phyloP scores from a whole-genome alignment of 2,113 vertebrate species.

The Manacus vitellinus region DNA sequence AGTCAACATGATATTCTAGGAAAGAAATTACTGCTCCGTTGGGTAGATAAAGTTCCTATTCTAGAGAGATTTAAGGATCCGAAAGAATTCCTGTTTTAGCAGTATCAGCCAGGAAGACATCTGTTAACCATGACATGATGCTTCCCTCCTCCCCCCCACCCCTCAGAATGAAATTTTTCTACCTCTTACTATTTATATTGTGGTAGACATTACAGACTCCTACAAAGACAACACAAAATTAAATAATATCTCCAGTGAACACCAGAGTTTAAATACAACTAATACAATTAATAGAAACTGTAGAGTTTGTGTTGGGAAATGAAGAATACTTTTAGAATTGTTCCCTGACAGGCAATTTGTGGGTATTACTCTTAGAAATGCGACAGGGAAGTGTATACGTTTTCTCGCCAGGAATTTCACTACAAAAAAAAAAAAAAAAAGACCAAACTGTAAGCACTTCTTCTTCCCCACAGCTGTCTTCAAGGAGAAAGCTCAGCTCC shows the following conservation, averaged over 20 bases:
- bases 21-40: background rate
- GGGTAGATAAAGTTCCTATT: background rate
- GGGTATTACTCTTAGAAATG: background rate
- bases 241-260: background rate
- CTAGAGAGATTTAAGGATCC: background rate
- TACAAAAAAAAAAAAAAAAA: background rate
- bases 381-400: background rate
- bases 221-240: background rate
- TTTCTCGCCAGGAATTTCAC: background rate
- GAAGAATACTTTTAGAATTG: background rate
- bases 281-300: background rate
- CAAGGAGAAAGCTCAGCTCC: background rate
- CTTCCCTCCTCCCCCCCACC: background rate
- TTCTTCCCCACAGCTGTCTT: background rate
- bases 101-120: constrained; percentile 59
- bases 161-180: background rate
- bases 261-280: background rate
- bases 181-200: constrained; percentile 21
- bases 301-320: background rate
- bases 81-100: constrained; percentile 26
- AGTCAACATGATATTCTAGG: background rate
- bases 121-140: constrained; percentile 50
- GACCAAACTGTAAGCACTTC: background rate
- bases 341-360: background rate
- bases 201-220: background rate